These are phyloP conservation scores for Phyllopteryx taeniolatus DNA, from an alignment of 2,113 vertebrate species.

Conservation along the genomic window DNA sequence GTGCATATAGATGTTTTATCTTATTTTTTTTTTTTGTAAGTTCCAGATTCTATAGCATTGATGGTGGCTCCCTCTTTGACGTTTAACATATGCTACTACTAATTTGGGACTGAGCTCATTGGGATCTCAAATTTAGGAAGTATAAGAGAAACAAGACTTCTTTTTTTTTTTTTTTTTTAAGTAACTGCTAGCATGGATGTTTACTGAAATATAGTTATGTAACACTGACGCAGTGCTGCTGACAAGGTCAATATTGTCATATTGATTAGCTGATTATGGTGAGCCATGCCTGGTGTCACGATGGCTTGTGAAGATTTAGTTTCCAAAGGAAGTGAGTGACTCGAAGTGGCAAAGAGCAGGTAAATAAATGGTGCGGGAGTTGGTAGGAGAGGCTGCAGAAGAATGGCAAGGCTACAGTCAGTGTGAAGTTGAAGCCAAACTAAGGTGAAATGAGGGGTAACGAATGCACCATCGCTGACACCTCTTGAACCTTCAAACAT, in stretches of 20 bases:
- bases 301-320: constrained; percentile 12
- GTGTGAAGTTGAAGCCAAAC: constrained; percentile 41
- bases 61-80: neutral
- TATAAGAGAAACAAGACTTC: neutral
- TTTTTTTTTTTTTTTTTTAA: neutral
- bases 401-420: constrained; percentile 54
- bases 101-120: neutral
- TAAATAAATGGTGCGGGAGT: constrained; percentile 53
- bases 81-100: too few relatives aligned
- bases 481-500: constrained; percentile 38
- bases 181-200: neutral
- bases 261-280: neutral
- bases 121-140: neutral
- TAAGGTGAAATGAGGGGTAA: constrained; percentile 44
- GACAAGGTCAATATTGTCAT: constrained; percentile 16
- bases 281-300: constrained; percentile 12
- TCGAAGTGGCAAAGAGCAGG: constrained; percentile 38
- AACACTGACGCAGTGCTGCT: constrained; percentile 30
- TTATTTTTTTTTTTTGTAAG: neutral
- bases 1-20: too few relatives aligned
- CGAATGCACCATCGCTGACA: constrained; percentile 43
- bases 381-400: constrained; percentile 54
- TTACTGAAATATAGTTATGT: neutral
- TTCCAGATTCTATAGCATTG: neutral
- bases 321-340: constrained; percentile 21